A percentile compares a stretch with the other conserved stretches of the same genome.
These are phyloP conservation scores for Nannoperca australis DNA, from an alignment of 2,797 vertebrate species.

Conservation along the genomic window DNA sequence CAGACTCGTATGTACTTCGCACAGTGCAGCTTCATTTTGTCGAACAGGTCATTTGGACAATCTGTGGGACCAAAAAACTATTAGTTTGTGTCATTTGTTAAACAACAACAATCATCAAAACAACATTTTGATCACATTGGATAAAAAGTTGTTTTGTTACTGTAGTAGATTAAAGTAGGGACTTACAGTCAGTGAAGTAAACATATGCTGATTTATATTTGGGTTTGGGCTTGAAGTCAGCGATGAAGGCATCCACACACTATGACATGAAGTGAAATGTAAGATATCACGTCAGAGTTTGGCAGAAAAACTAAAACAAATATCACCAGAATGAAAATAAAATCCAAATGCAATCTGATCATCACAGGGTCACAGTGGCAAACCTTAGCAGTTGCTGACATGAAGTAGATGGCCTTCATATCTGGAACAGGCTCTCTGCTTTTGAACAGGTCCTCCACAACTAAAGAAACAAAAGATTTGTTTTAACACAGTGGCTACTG, in stretches of 20 bases:
- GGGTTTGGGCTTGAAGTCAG: slow-evolving; percentile 91
- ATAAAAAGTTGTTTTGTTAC: neutral
- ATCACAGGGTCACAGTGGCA: slow-evolving; percentile 36
- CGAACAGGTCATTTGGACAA: slow-evolving; percentile 93
- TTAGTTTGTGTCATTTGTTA: neutral
- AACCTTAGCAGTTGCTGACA: slow-evolving; percentile 93
- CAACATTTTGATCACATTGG: neutral
- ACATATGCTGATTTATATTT: slow-evolving; percentile 95
- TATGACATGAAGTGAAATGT: slow-evolving; percentile 59
- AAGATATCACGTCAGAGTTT: neutral
- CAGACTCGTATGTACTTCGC: slow-evolving; percentile 91
- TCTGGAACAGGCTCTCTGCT: slow-evolving; percentile 93
- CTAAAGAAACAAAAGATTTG: slow-evolving; percentile 75
- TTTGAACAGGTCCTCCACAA: slow-evolving; percentile 96
- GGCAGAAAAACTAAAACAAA: neutral
- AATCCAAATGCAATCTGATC: neutral
- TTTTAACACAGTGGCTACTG: neutral
- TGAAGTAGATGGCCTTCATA: slow-evolving; percentile 97
- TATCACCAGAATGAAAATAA: neutral
- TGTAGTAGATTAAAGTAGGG: neutral
- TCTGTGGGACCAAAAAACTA: slow-evolving; percentile 75
- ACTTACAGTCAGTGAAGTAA: slow-evolving; percentile 96
- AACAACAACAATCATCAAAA: neutral
- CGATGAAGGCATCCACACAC: slow-evolving; percentile 93
- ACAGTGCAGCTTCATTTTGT: slow-evolving; percentile 91